phyloP scores from a whole-genome alignment of 2,797 vertebrate species.

The Macropus fuliginosus region DNA sequence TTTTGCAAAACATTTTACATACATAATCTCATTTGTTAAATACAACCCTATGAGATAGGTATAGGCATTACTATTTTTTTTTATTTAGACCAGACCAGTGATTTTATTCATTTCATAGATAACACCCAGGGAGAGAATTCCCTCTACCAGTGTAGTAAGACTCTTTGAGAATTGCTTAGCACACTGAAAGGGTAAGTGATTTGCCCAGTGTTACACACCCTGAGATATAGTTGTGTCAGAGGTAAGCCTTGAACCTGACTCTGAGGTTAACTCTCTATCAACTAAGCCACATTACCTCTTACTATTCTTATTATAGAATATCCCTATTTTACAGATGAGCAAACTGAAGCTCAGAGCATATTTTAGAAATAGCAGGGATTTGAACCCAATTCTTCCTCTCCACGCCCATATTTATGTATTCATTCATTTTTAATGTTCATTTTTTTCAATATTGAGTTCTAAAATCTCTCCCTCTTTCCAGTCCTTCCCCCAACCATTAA shows the following conservation, averaged over 20 bases:
- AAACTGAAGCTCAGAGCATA: not conserved
- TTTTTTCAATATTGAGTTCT: not conserved
- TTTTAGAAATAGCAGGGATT: not conserved
- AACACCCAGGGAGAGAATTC: not conserved
- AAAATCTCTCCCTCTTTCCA: not conserved
- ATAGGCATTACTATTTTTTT: not conserved
- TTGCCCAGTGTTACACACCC: not conserved
- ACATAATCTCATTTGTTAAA: not conserved
- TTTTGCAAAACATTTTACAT: not conserved
- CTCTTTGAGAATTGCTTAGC: not conserved
- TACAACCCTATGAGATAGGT: not conserved
- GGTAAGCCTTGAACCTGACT: not conserved
- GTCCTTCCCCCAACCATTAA: not conserved
- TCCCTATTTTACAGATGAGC: not conserved
- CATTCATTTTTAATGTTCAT: not conserved
- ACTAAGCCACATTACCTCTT: not conserved
- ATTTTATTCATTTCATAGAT: not conserved
- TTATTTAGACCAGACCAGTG: not conserved
- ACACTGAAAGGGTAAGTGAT: not conserved
- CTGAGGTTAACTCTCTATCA: not conserved
- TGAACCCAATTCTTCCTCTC: not conserved
- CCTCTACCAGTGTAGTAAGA: not conserved
- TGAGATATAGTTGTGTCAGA: not conserved
- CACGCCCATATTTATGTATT: not conserved
- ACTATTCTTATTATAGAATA: not conserved